These are phyloP conservation scores for Whitmania pigra DNA, from an alignment of 1,140 invertebrate genomes.

Conservation along the genomic window DNA sequence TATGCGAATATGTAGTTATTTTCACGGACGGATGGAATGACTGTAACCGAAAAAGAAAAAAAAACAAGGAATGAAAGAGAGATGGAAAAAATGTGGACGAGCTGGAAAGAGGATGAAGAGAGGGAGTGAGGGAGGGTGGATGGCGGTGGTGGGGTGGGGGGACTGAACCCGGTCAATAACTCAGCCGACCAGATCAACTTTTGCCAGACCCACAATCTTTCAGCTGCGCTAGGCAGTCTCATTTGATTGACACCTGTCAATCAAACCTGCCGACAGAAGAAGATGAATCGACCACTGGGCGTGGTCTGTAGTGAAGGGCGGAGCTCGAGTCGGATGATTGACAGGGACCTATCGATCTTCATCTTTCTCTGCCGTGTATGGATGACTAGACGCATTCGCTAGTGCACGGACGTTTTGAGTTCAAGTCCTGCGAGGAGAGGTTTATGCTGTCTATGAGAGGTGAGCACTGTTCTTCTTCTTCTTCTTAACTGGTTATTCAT, in stretches of 20 bases:
- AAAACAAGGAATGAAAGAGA: constrained; percentile 1
- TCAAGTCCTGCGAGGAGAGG: background rate
- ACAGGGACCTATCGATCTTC: constrained; percentile 12
- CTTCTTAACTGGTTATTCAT: background rate
- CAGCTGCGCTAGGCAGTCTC: background rate
- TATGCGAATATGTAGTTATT: too few relatives aligned
- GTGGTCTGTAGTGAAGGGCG: background rate
- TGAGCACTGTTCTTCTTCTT: background rate
- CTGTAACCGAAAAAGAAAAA: background rate
- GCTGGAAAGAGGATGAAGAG: background rate
- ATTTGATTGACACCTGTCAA: constrained; percentile 13
- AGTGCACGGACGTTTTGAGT: background rate
- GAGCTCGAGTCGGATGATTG: background rate
- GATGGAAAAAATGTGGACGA: background rate
- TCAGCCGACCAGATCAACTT: constrained; percentile 11
- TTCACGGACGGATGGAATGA: background rate
- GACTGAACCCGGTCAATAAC: constrained; percentile 12
- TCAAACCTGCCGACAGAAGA: background rate
- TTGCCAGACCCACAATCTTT: background rate
- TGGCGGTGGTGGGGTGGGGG: background rate
- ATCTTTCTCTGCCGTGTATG: constrained; percentile 1
- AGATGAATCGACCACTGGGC: constrained; percentile 10
- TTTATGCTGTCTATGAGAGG: background rate
- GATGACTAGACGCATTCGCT: background rate
- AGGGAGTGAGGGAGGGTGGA: background rate